phyloP scores from a whole-genome alignment of 2,113 vertebrate species.

The Pseudorhombus dupliciocellatus region DNA sequence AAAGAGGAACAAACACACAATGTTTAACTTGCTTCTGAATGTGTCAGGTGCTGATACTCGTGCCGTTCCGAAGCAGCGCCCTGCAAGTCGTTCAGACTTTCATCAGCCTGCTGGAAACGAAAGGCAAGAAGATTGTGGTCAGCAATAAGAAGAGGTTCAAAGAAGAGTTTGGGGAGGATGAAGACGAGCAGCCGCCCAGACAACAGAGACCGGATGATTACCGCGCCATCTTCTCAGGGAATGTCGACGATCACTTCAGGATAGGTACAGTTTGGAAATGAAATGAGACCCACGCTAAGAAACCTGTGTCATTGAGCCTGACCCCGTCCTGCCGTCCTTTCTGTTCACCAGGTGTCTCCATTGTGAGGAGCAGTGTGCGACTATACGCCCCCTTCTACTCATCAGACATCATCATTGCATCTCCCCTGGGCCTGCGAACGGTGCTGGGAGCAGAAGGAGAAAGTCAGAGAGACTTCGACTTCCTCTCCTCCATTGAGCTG shows the following conservation, averaged over 20 bases:
- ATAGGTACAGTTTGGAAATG: slow-evolving; percentile 82
- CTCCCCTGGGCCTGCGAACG: slow-evolving; percentile 93
- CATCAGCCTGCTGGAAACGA: slow-evolving; percentile 87
- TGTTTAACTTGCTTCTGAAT: not conserved
- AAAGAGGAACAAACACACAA: too few relatives aligned
- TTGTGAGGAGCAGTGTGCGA: slow-evolving; percentile 89
- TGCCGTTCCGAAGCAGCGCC: slow-evolving; percentile 90
- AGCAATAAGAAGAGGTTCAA: slow-evolving; percentile 97
- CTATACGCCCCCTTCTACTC: slow-evolving; percentile 97
- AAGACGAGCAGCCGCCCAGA: slow-evolving; percentile 84
- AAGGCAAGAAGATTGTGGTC: slow-evolving; percentile 88
- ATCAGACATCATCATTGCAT: slow-evolving; percentile 94
- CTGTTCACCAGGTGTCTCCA: slow-evolving; percentile 83
- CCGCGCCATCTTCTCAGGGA: slow-evolving; percentile 90
- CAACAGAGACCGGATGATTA: slow-evolving; percentile 94
- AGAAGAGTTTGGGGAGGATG: slow-evolving; percentile 88
- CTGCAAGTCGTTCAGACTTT: slow-evolving; percentile 88
- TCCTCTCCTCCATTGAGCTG: slow-evolving; percentile 94
- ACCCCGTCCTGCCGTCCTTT: not conserved
- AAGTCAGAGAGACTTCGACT: slow-evolving; percentile 92
- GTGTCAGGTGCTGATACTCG: slow-evolving; percentile 89
- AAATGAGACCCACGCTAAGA: not conserved
- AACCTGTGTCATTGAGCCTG: not conserved
- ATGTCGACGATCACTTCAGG: slow-evolving; percentile 96
- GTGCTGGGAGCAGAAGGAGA: slow-evolving; percentile 92